A percentile compares a stretch with the other conserved stretches of the same genome.
These are phyloP conservation scores for Leptinotarsa defecta DNA, from an alignment of 1,140 invertebrate genomes.

Conservation along the genomic window DNA sequence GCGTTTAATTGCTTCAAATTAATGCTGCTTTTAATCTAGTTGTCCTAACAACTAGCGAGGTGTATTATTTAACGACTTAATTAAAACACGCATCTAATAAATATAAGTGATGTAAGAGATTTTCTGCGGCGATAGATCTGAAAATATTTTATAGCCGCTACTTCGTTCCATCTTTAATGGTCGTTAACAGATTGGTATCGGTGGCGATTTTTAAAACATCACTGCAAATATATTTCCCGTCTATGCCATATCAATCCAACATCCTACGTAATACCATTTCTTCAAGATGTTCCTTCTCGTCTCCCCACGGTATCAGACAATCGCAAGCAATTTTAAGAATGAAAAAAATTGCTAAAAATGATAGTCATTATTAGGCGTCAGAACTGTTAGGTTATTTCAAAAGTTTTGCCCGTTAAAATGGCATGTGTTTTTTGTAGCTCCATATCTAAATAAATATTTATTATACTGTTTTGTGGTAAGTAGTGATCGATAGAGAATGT, in stretches of 20 bases:
- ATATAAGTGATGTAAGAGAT: constrained; percentile 10
- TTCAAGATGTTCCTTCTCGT: no score
- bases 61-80: constrained; percentile 16
- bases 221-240: neutral
- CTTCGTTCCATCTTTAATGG: neutral
- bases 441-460: no score
- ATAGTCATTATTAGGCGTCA: no score
- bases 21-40: constrained; percentile 14
- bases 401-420: no score
- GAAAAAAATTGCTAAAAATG: no score
- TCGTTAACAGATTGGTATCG: neutral
- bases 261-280: neutral
- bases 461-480: no score
- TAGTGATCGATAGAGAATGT: no score
- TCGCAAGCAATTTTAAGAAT: no score
- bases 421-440: no score
- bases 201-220: neutral
- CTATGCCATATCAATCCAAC: neutral
- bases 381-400: no score
- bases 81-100: constrained; percentile 16
- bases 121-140: neutral
- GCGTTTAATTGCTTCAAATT: constrained; percentile 20
- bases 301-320: no score
- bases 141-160: constrained; percentile 1
- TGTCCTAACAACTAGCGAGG: neutral